phyloP scores from a whole-genome alignment of 2,888 invertebrate genomes.

The Syritta pipiens region DNA sequence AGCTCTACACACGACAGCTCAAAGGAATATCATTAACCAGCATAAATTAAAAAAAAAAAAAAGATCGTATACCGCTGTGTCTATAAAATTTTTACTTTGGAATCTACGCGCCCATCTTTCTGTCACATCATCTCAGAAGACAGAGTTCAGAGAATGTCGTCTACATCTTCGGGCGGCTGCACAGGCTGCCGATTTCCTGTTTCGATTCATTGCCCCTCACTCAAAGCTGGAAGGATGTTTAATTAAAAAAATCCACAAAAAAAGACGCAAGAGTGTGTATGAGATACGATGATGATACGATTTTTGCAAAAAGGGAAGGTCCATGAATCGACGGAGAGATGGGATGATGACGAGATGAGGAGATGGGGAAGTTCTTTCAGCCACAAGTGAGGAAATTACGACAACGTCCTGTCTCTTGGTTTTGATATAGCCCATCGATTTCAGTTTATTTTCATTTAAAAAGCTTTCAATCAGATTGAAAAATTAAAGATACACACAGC shows the following conservation, averaged over 20 bases:
- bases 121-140: not conserved
- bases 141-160: not conserved
- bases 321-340: too few species aligned
- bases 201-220: not conserved
- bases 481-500: constrained; percentile 12
- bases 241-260: constrained; percentile 45
- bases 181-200: constrained; percentile 35
- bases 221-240: constrained; percentile 41
- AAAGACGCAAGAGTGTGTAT: not conserved
- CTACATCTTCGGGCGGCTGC: not conserved
- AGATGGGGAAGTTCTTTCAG: not conserved
- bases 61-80: not conserved
- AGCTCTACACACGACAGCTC: constrained; percentile 36
- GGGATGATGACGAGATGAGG: too few species aligned
- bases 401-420: constrained; percentile 21
- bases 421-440: constrained; percentile 26
- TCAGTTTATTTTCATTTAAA: constrained; percentile 10
- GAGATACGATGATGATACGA: too few species aligned
- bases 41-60: constrained; percentile 47
- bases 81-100: constrained; percentile 13
- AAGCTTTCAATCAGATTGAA: constrained; percentile 37
- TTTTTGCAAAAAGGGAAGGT: too few species aligned
- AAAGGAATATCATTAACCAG: constrained; percentile 66
- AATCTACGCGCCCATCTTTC: not conserved
- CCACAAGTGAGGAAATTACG: constrained; percentile 5